Conservation (phyloP, 53 echinoderm and acorn worm genomes). For the Temnopleurus reevesii region DNA sequence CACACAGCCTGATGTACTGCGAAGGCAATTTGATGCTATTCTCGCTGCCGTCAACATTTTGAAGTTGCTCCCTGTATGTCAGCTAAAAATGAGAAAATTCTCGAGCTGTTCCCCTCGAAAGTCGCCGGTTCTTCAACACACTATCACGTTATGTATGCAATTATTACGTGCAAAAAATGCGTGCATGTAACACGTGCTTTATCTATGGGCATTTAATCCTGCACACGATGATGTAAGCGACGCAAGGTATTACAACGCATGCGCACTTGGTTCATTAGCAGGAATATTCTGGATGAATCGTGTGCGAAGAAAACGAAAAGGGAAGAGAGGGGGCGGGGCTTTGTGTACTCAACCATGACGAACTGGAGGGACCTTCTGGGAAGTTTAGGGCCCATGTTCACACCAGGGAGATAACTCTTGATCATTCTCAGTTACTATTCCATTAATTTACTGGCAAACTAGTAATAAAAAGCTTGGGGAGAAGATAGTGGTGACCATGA, state of each 20-base stretch:
- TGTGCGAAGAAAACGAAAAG: too few relatives aligned
- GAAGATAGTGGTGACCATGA: too few relatives aligned
- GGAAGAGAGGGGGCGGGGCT: too few relatives aligned
- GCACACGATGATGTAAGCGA: slow-evolving; percentile 20
- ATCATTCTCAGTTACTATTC: too few relatives aligned
- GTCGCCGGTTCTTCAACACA: background rate
- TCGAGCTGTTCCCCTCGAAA: background rate
- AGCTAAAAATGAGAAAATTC: background rate
- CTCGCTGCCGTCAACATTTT: slow-evolving; percentile 85
- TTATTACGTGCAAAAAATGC: too few relatives aligned
- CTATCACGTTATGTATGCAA: background rate
- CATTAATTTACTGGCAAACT: too few relatives aligned
- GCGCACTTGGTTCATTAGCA: background rate
- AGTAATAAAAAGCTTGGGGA: too few relatives aligned
- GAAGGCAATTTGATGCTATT: slow-evolving; percentile 79
- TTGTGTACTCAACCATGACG: too few relatives aligned
- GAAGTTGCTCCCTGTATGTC: background rate
- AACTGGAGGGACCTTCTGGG: too few relatives aligned
- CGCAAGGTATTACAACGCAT: background rate
- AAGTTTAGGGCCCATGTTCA: too few relatives aligned
- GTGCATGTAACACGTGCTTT: background rate
- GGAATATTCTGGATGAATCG: slow-evolving; percentile 15
- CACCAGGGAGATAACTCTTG: too few relatives aligned
- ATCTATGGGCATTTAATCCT: background rate
- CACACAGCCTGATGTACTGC: slow-evolving; percentile 61